These are phyloP conservation scores for Colletes gigas DNA, from an alignment of 1,140 invertebrate species.

Conservation along the genomic window DNA sequence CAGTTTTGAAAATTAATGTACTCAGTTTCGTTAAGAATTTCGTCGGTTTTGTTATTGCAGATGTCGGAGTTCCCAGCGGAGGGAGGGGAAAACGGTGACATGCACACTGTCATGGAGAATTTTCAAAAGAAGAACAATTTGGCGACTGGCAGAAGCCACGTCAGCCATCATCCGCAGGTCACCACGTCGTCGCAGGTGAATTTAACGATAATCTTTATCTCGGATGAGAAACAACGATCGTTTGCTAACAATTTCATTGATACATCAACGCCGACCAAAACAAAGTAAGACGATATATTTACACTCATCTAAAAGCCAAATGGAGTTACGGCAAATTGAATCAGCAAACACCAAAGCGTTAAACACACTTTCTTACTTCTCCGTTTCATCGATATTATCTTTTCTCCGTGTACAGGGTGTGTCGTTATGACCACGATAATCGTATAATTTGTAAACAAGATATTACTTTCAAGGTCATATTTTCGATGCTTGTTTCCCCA, in stretches of 20 bases:
- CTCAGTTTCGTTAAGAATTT: neutral
- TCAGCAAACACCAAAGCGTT: neutral
- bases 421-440: too few species aligned
- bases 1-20: neutral
- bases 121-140: conserved; percentile 78
- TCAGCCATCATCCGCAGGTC: conserved; percentile 74
- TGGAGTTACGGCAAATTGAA: neutral
- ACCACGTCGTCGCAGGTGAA: conserved; percentile 73
- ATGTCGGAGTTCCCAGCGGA: conserved; percentile 79
- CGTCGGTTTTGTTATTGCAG: conserved; percentile 54
- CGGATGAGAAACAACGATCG: neutral
- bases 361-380: neutral
- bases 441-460: too few species aligned
- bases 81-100: conserved; percentile 74
- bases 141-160: conserved; percentile 69
- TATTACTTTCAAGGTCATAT: too few species aligned
- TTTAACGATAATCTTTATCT: neutral
- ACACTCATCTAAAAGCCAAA: neutral
- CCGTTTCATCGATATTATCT: too few species aligned
- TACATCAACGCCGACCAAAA: neutral
- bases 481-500: too few species aligned
- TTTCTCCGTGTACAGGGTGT: too few species aligned
- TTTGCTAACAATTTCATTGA: neutral
- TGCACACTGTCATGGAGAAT: conserved; percentile 78
- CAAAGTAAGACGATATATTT: neutral